Conservation (phyloP, 37 sponge, comb jelly and placozoan species). For the Crambe crambe region DNA sequence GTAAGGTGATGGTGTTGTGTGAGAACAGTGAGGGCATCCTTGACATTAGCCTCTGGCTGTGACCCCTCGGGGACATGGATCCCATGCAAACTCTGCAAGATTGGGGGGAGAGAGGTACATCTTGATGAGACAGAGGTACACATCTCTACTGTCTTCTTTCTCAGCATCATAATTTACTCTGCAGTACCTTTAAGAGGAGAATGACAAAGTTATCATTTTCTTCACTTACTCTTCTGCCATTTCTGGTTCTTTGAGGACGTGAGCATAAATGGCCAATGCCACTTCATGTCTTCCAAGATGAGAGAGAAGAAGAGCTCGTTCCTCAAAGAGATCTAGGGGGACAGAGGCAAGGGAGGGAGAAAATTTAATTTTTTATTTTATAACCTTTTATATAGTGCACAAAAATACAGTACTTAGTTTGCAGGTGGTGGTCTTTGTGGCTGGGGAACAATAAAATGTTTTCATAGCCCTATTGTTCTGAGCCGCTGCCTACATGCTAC, state of each 20-base stretch:
- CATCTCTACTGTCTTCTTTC: slow-evolving; percentile 52
- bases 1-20: slow-evolving; percentile 68
- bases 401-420: too few species aligned
- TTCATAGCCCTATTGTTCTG: too few species aligned
- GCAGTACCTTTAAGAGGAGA: slow-evolving; percentile 50
- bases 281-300: slow-evolving; percentile 75
- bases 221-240: slow-evolving; percentile 83
- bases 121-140: slow-evolving; percentile 74
- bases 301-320: slow-evolving; percentile 78
- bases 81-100: slow-evolving; percentile 41
- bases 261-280: slow-evolving; percentile 85
- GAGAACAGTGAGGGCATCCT: slow-evolving; percentile 68
- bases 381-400: too few species aligned
- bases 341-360: slow-evolving; percentile 2
- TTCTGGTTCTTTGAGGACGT: slow-evolving; percentile 66
- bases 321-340: slow-evolving; percentile 85
- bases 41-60: slow-evolving; percentile 57
- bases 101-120: slow-evolving; percentile 82
- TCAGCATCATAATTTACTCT: slow-evolving; percentile 50
- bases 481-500: too few species aligned
- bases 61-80: slow-evolving; percentile 20
- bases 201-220: too few species aligned
- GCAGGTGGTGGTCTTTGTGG: too few species aligned
- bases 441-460: too few species aligned
- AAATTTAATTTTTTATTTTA: too few species aligned